Percentiles rank a stretch among this genome's conserved stretches.
Conservation (phyloP, 2,888 invertebrate genomes). For the Chalcosyrphus nemorum region DNA sequence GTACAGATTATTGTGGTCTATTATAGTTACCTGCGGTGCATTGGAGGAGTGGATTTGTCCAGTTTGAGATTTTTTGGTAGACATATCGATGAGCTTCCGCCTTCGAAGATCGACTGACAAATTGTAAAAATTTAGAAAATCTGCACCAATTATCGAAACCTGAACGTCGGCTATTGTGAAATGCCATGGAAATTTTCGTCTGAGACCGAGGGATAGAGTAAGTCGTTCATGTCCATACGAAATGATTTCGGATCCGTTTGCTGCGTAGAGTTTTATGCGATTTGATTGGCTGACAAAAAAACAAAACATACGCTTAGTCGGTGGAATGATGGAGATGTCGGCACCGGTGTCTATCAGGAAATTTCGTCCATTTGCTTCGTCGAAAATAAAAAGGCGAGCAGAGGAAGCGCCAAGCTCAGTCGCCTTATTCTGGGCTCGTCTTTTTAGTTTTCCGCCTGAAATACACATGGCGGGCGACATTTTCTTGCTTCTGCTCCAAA, state of each 20-base stretch:
- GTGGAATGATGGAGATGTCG: constrained; percentile 9
- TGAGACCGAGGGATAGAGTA: constrained; percentile 1
- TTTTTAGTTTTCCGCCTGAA: not conserved
- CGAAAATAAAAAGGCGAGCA: constrained; percentile 6
- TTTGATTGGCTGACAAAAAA: not conserved
- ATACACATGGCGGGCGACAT: constrained; percentile 2
- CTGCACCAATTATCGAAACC: constrained; percentile 1
- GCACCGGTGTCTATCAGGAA: constrained; percentile 12
- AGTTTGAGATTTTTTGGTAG: not conserved
- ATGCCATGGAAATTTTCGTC: constrained; percentile 3
- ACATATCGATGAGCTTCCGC: not conserved
- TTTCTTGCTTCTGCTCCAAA: not conserved
- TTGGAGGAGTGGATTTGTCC: not conserved
- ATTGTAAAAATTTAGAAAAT: constrained; percentile 15
- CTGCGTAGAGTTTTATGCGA: not conserved
- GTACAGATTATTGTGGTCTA: not conserved
- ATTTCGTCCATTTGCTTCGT: not conserved
- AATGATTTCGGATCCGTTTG: constrained; percentile 20
- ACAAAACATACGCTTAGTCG: not conserved
- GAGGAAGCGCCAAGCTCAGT: constrained; percentile 15
- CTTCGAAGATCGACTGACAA: not conserved
- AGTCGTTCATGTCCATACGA: constrained; percentile 17
- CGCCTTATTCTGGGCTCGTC: not conserved
- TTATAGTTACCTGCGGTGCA: not conserved
- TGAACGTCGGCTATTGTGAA: constrained; percentile 1